phyloP scores from a whole-genome alignment of 2,797 vertebrate genomes.

The Acipenser ruthenus region DNA sequence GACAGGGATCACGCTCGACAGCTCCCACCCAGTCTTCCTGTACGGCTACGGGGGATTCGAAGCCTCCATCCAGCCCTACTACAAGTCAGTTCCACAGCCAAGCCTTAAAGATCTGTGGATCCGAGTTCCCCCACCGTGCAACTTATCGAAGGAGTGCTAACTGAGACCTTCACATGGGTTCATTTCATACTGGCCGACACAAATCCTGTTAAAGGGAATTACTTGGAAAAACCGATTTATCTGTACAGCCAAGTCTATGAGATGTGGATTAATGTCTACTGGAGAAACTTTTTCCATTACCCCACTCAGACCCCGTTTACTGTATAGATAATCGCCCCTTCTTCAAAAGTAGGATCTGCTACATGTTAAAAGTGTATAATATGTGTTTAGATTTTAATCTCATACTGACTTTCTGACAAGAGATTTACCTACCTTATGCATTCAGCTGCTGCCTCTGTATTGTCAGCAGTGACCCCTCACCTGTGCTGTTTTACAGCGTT shows the following conservation, averaged over 20 bases:
- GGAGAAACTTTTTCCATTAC: no score
- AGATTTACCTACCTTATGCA: conserved; percentile 6
- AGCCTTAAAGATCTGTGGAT: no score
- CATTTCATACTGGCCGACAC: neutral
- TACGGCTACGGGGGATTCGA: conserved; percentile 68
- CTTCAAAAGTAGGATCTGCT: no score
- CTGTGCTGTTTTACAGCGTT: conserved; percentile 35
- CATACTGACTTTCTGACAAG: neutral
- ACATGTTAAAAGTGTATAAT: neutral
- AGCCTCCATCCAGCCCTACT: conserved; percentile 52
- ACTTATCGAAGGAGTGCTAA: neutral
- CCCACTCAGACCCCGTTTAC: no score
- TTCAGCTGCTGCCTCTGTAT: no score
- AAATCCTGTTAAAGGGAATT: neutral
- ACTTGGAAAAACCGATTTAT: neutral
- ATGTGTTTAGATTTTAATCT: neutral
- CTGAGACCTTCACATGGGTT: neutral
- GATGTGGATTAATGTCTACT: no score
- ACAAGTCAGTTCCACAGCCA: conserved; percentile 43
- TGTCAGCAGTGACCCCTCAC: no score
- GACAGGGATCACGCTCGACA: conserved; percentile 44
- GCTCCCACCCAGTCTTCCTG: conserved; percentile 54
- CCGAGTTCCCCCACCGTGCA: no score
- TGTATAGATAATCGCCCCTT: no score
- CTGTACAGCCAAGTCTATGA: neutral